Conservation (phyloP, 2,888 invertebrate genomes). For the Pristionchus entomophagus region DNA sequence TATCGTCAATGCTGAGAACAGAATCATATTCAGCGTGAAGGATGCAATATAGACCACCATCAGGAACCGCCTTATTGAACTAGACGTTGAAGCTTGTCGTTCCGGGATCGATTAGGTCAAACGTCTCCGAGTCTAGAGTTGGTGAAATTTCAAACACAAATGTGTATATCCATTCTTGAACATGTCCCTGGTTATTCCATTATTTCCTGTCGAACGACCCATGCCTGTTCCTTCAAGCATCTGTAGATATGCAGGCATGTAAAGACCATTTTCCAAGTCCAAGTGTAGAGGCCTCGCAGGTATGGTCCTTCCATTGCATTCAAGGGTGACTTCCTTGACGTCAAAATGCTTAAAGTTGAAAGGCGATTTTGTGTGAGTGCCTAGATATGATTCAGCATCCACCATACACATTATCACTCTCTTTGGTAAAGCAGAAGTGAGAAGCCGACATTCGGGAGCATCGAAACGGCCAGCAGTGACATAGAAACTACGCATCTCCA, state of each 20-base stretch:
- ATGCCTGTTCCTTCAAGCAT: slow-evolving; percentile 1
- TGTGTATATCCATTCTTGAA: neutral
- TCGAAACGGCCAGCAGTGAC: neutral
- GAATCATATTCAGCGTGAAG: neutral
- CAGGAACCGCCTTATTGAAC: neutral
- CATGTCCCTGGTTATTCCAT: neutral
- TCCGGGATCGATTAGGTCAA: neutral
- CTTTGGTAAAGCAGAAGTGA: neutral
- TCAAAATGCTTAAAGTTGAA: neutral
- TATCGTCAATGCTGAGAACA: neutral
- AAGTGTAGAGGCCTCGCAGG: neutral
- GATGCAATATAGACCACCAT: neutral
- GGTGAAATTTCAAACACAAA: neutral
- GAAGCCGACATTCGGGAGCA: neutral
- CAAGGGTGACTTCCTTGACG: neutral
- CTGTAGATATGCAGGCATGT: neutral
- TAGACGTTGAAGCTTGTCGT: neutral
- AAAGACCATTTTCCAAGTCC: neutral
- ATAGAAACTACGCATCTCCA: slow-evolving; percentile 6
- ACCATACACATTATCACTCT: neutral
- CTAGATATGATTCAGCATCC: neutral
- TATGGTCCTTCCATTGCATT: neutral
- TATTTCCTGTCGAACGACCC: neutral
- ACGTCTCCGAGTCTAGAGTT: neutral
- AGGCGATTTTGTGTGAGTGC: neutral